phyloP scores from a whole-genome alignment of 2,888 invertebrate species.

The Lithophane semibrunnea region DNA sequence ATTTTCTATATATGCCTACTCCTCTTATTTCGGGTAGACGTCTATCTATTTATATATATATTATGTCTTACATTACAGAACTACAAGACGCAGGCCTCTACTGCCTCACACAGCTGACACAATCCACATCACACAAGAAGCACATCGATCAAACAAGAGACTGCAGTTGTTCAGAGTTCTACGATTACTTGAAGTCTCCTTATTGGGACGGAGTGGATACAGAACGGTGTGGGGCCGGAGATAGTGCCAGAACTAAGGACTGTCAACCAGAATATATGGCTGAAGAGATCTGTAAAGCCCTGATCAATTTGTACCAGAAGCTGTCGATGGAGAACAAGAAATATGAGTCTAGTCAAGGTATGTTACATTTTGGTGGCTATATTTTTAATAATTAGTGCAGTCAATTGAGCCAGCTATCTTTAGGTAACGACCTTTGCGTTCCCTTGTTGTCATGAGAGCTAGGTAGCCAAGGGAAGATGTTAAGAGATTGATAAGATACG shows the following conservation, averaged over 20 bases:
- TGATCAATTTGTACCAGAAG: conserved; percentile 78
- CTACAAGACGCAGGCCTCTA: conserved; percentile 80
- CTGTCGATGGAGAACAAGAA: conserved; percentile 74
- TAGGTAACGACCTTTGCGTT: neutral
- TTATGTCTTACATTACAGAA: conserved; percentile 73
- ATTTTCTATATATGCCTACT: neutral
- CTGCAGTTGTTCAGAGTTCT: conserved; percentile 72
- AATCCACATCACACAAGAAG: conserved; percentile 75
- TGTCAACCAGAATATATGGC: conserved; percentile 84
- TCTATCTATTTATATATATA: neutral
- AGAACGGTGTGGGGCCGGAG: conserved; percentile 69
- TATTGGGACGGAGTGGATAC: conserved; percentile 49
- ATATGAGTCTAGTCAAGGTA: conserved; percentile 79
- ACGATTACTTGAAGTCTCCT: conserved; percentile 79
- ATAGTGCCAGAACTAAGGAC: conserved; percentile 68
- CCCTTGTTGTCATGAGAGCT: neutral
- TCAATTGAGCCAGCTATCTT: neutral
- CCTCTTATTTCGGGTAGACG: neutral
- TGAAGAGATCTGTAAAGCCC: conserved; percentile 80
- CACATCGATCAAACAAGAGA: conserved; percentile 74
- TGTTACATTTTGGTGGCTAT: neutral
- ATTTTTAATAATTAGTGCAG: neutral
- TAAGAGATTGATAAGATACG: neutral
- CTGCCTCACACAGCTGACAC: conserved; percentile 79
- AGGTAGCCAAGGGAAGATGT: neutral